A percentile compares a stretch with the other conserved stretches of the same genome.
Evolutionary conservation across 2,888 invertebrate species (phyloP).

Genomic region (Phyllotreta striolata): DNA sequence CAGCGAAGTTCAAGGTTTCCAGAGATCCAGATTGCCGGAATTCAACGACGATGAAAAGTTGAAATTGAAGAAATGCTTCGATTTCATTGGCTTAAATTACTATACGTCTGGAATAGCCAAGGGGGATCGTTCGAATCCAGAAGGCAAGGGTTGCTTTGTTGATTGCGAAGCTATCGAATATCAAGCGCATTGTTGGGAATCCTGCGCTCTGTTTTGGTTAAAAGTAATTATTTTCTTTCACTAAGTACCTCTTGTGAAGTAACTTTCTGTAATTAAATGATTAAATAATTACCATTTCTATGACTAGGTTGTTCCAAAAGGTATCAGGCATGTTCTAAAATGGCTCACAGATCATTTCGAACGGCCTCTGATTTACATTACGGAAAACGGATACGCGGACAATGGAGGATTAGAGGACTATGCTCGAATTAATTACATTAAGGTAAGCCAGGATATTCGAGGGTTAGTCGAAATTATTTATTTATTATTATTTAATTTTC

Average conservation of each 20-base stretch:
- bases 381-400: slow-evolving; percentile 67
- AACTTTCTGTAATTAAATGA: too few species aligned
- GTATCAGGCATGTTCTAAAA: slow-evolving; percentile 65
- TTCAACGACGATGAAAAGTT: slow-evolving; percentile 69
- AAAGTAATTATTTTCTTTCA: too few species aligned
- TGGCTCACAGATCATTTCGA: slow-evolving; percentile 58
- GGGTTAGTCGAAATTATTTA: too few species aligned
- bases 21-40: slow-evolving; percentile 68
- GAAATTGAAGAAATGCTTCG: slow-evolving; percentile 65
- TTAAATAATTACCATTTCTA: too few species aligned
- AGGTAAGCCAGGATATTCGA: slow-evolving; percentile 38
- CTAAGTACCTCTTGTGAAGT: too few species aligned
- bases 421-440: slow-evolving; percentile 59
- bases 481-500: too few species aligned
- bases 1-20: slow-evolving; percentile 67
- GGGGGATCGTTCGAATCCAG: neutral
- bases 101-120: slow-evolving; percentile 19
- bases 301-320: slow-evolving; percentile 64
- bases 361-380: slow-evolving; percentile 66
- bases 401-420: slow-evolving; percentile 62
- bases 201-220: too few species aligned
- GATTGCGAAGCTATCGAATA: slow-evolving; percentile 22
- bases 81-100: slow-evolving; percentile 31
- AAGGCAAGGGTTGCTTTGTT: slow-evolving; percentile 10
- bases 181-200: neutral